These are phyloP conservation scores for human (Homo sapiens) DNA, from an alignment of 2,113 vertebrate genomes.

Conservation along the genomic window DNA sequence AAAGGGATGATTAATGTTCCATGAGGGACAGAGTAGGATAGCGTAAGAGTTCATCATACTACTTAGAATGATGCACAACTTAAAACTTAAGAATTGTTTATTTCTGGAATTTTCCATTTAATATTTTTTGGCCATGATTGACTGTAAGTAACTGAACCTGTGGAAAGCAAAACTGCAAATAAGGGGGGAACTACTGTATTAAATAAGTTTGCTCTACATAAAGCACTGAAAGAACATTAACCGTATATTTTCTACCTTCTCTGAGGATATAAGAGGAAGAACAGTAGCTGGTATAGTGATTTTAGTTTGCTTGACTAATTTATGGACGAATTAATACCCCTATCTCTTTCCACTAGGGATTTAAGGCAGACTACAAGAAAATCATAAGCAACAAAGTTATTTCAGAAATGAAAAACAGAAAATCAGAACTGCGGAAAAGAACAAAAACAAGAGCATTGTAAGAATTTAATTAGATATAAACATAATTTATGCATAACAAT, in stretches of 20 bases:
- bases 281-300: background rate
- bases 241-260: background rate
- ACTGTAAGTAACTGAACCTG: background rate
- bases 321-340: background rate
- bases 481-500: constrained; percentile 16
- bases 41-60: background rate
- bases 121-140: background rate
- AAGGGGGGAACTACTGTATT: background rate
- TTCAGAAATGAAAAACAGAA: background rate
- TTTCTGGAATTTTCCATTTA: background rate
- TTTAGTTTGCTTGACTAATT: background rate
- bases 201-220: background rate
- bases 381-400: background rate
- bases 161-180: background rate
- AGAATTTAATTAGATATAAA: constrained; percentile 8
- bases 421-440: constrained; percentile 24
- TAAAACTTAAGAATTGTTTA: background rate
- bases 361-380: background rate
- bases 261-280: background rate
- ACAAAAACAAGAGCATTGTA: background rate
- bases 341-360: background rate
- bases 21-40: background rate
- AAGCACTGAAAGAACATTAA: background rate
- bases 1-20: background rate
- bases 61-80: background rate